Conservation (phyloP, 2,888 invertebrate genomes). For the Hetaerina titia region DNA sequence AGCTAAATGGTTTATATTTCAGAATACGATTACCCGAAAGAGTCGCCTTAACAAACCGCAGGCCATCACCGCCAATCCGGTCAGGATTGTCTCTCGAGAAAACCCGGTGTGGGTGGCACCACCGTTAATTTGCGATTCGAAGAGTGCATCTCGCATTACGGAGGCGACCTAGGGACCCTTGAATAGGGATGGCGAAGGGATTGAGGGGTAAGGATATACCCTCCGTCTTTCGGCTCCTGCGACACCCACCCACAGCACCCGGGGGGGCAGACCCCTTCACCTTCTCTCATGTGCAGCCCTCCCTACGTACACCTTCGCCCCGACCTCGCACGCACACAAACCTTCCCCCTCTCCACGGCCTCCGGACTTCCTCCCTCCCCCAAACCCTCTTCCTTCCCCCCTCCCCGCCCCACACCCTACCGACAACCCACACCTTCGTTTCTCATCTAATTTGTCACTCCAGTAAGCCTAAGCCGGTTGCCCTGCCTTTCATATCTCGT, state of each 20-base stretch:
- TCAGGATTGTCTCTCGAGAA: too few relatives aligned
- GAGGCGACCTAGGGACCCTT: too few relatives aligned
- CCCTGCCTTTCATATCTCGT: slow-evolving; percentile 62
- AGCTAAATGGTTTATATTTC: too few relatives aligned
- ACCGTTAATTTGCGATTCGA: too few relatives aligned
- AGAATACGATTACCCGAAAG: too few relatives aligned
- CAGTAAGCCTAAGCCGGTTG: slow-evolving; percentile 66
- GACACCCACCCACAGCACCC: neutral
- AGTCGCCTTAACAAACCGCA: too few relatives aligned
- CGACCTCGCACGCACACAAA: neutral
- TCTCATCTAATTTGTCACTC: slow-evolving; percentile 66
- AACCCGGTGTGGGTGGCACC: too few relatives aligned
- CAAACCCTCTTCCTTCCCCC: neutral
- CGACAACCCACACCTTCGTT: neutral
- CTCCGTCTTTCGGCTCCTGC: neutral
- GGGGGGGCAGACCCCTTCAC: neutral
- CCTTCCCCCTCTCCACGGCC: neutral
- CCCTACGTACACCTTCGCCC: neutral
- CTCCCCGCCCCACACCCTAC: neutral
- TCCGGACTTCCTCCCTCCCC: neutral
- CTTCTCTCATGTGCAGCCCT: neutral
- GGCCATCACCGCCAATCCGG: too few relatives aligned
- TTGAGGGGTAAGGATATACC: neutral
- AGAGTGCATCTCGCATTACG: too few relatives aligned
- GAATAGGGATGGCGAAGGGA: too few relatives aligned